phyloP scores from a whole-genome alignment of 1,140 invertebrate genomes.

The Drosophila busckii region DNA sequence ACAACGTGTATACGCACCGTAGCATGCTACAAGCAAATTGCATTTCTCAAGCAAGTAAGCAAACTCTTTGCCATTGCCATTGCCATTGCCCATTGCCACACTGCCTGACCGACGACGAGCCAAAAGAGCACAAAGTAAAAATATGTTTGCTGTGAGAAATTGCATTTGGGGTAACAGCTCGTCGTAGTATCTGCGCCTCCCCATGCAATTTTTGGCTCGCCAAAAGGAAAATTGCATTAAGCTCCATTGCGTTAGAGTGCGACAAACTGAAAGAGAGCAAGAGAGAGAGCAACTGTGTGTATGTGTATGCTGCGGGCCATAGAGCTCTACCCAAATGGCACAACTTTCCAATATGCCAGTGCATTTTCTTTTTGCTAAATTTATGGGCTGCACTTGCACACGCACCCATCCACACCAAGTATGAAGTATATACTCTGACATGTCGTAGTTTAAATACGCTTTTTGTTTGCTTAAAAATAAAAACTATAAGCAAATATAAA shows the following conservation, averaged over 20 bases:
- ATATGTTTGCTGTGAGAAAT: slow-evolving; percentile 55
- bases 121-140: slow-evolving; percentile 35
- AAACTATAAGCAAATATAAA: no score
- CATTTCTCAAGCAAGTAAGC: slow-evolving; percentile 21
- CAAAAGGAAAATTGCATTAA: slow-evolving; percentile 56
- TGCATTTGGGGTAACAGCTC: slow-evolving; percentile 21
- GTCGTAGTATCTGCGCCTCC: no score
- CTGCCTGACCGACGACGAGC: no score
- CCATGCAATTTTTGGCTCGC: neutral
- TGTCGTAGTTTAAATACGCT: no score
- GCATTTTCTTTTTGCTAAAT: slow-evolving; percentile 67
- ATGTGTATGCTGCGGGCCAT: no score
- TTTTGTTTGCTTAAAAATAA: no score
- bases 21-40: slow-evolving; percentile 58
- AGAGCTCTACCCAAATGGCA: slow-evolving; percentile 4
- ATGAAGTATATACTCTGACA: no score
- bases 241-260: slow-evolving; percentile 54
- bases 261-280: slow-evolving; percentile 5
- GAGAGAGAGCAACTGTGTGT: neutral
- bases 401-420: slow-evolving; percentile 1
- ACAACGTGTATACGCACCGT: slow-evolving; percentile 66
- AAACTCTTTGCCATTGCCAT: slow-evolving; percentile 1
- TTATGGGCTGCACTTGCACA: slow-evolving; percentile 64
- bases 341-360: slow-evolving; percentile 67
- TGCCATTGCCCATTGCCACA: slow-evolving; percentile 8